A percentile compares a stretch with the other conserved stretches of the same genome.
Evolutionary conservation across 2,888 invertebrate species (phyloP).

Genomic region (Mesorhabditis spiculigera): DNA sequence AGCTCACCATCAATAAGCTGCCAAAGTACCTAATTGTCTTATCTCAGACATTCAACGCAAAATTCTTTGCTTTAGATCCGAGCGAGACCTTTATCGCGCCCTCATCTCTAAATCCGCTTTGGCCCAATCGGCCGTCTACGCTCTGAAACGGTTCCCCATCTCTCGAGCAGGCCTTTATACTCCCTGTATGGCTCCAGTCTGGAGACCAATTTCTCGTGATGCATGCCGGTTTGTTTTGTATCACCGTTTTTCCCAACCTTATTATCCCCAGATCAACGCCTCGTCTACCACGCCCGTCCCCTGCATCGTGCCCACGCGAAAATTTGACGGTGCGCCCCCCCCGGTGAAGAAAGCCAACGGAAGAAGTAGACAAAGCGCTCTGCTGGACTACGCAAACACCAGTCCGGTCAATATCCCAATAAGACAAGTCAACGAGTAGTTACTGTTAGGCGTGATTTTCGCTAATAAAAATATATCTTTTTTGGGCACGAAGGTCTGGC

Average conservation of each 20-base stretch:
- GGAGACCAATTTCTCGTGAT: slow-evolving; percentile 90
- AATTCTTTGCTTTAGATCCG: background rate
- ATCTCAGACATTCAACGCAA: too few species aligned
- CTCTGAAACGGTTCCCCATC: slow-evolving; percentile 78
- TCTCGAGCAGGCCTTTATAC: slow-evolving; percentile 49
- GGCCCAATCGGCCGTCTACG: slow-evolving; percentile 92
- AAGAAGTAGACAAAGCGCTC: slow-evolving; percentile 17
- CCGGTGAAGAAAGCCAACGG: background rate
- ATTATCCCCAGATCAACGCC: slow-evolving; percentile 26
- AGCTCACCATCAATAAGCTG: too few species aligned
- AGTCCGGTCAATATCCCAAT: slow-evolving; percentile 90
- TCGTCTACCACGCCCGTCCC: slow-evolving; percentile 92
- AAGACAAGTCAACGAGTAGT: slow-evolving; percentile 76
- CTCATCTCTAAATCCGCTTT: slow-evolving; percentile 60
- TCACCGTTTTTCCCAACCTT: background rate
- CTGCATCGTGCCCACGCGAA: slow-evolving; percentile 66
- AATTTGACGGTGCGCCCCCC: slow-evolving; percentile 43
- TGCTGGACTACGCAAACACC: slow-evolving; percentile 67
- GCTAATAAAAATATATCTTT: too few species aligned
- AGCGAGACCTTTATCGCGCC: background rate
- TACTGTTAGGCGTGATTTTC: too few species aligned
- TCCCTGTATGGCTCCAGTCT: slow-evolving; percentile 72
- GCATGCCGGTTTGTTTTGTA: slow-evolving; percentile 76
- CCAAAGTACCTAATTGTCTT: too few species aligned
- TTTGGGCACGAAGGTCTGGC: too few species aligned